Base-by-base conservation (phyloP, 1,140 invertebrate species). In the Drepana arcuata region DNA sequence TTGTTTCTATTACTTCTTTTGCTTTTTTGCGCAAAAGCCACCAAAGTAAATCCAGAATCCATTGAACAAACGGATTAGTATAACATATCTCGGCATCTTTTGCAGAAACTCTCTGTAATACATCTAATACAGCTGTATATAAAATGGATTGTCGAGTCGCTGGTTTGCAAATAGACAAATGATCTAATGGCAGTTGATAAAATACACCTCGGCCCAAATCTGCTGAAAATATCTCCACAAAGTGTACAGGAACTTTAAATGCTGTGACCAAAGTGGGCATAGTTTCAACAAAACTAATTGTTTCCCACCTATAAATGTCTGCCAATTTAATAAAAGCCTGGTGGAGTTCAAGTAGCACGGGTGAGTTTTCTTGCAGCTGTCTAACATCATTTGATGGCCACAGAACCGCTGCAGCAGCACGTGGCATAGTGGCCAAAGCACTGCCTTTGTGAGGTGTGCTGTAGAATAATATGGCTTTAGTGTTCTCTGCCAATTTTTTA, bases 111-210 rank as follows among this genome's bases (percentile, higher is more conserved):
- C 59, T 52, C 35, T 61, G 46, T 21, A 81, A 44, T 1, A 73
- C 55, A 48, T 81, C 69, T 56, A 77, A 57, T 30, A 81, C 69
- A 41, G 67, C 65, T 28, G 70, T 81, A 34, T 81, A 81, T n/a
- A 81, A 48, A 46, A 81, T 58, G 18, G 74, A 79, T 21, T 81
- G 77, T 85, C 86, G 87, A 34, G 86, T 90, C 4, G 85, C 84
- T 31, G 92, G 92, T 67, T 95, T 95, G 66, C 93, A 95, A 56
- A 93, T 92, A 10, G 87, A 88, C 31, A 94, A 78, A 81, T 95
- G 92, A 80, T 94, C 88, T 21, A 89, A 84, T 3, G 90, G 87
- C 41, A 94, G 82, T 53, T 89, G 84, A 67, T 89, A 91, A 78
- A 90, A 93, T 60, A 91, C 88, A 9, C 92, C 93, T 38, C 91